Conservation (phyloP, 2,113 vertebrate genomes). For the Irena cyanogastra region DNA sequence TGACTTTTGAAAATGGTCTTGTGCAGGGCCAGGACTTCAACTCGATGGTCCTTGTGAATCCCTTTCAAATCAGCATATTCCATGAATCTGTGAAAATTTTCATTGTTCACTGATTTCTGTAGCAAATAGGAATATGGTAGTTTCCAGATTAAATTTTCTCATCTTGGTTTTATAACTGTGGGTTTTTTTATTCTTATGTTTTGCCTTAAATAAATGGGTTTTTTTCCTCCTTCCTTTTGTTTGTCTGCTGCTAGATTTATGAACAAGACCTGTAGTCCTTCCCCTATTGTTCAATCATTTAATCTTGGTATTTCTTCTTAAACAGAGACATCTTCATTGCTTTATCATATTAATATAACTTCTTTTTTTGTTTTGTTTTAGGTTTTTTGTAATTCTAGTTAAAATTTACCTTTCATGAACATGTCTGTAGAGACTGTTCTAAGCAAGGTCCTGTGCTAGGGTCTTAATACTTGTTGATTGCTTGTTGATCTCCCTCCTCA, state of each 20-base stretch:
- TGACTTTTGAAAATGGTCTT: neutral
- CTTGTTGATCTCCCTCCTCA: neutral
- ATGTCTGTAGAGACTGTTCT: neutral
- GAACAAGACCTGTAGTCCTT: neutral
- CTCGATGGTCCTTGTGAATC: neutral
- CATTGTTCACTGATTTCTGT: neutral
- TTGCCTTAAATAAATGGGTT: neutral
- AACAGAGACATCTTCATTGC: neutral
- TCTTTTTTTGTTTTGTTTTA: accelerated
- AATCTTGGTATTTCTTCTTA: neutral
- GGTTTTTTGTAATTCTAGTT: neutral
- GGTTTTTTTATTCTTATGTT: neutral
- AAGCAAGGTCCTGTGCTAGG: neutral
- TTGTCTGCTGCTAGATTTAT: neutral
- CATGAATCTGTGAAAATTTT: neutral
- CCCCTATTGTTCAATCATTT: neutral
- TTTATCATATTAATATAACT: neutral
- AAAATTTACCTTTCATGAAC: neutral
- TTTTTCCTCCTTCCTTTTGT: neutral
- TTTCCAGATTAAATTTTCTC: neutral
- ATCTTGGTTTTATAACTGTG: neutral
- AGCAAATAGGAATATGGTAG: neutral
- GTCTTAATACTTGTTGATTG: neutral
- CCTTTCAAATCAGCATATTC: neutral
- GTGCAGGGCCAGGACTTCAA: neutral